A percentile compares a stretch with the other conserved stretches of the same genome.
These are phyloP conservation scores for Hyphantria cunea DNA, from an alignment of 1,140 invertebrate genomes.

Conservation along the genomic window DNA sequence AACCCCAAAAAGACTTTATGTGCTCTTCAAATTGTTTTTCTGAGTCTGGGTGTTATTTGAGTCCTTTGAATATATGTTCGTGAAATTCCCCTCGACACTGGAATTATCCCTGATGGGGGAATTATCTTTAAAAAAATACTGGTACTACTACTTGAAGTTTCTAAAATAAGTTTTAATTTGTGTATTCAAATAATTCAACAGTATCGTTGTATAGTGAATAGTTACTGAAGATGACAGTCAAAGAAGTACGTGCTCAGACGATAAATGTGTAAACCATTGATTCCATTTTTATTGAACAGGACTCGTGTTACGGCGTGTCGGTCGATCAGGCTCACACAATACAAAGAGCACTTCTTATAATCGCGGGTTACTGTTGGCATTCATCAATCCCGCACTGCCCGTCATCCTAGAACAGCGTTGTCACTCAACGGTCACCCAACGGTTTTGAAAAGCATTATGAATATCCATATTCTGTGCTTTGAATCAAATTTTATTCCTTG, in stretches of 20 bases:
- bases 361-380: conserved; percentile 42
- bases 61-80: no score
- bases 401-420: conserved; percentile 51
- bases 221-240: background rate
- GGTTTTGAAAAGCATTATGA: conserved; percentile 56
- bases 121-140: no score
- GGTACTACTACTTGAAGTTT: no score
- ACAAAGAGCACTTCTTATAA: conserved; percentile 52
- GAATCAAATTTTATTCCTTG: conserved; percentile 54
- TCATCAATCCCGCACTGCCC: conserved; percentile 47
- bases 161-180: no score
- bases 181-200: no score
- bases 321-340: conserved; percentile 42
- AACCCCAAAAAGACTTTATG: no score
- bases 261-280: conserved; percentile 11
- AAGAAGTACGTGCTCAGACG: background rate
- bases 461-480: conserved; percentile 40
- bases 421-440: conserved; percentile 75
- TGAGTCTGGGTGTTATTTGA: no score
- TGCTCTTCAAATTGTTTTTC: no score
- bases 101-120: no score
- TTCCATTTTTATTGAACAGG: conserved; percentile 2
- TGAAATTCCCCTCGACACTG: no score
- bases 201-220: background rate
- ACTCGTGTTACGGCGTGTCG: conserved; percentile 1